phyloP scores from a whole-genome alignment of 2,888 invertebrate species.

The Athalia rosae region DNA sequence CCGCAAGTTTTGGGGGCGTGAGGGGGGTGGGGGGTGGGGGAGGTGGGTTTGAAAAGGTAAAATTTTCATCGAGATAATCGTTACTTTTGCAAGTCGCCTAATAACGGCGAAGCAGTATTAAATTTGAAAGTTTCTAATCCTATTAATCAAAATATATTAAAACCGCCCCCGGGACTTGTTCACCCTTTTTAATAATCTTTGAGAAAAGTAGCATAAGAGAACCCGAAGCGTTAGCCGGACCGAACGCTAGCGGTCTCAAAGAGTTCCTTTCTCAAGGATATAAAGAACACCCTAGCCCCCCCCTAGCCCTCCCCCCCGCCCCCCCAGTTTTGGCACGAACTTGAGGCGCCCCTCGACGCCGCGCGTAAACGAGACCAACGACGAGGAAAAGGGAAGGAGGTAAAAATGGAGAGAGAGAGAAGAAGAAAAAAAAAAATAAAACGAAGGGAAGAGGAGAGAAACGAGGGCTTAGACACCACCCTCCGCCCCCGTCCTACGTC shows the following conservation, averaged over 20 bases:
- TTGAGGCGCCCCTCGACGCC: neutral
- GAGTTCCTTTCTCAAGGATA: slow-evolving; percentile 61
- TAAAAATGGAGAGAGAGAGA: neutral
- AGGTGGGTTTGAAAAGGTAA: slow-evolving; percentile 8
- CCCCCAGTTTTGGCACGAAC: slow-evolving; percentile 1
- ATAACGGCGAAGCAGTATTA: slow-evolving; percentile 49
- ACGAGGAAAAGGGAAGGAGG: neutral
- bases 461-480: neutral
- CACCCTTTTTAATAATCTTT: slow-evolving; percentile 69
- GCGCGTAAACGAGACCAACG: neutral
- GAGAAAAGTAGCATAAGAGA: no score
- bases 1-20: slow-evolving; percentile 6
- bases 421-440: neutral
- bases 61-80: slow-evolving; percentile 43
- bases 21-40: slow-evolving; percentile 1
- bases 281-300: slow-evolving; percentile 57
- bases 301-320: no score
- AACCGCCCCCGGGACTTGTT: slow-evolving; percentile 53
- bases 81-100: slow-evolving; percentile 37
- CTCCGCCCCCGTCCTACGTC: no score
- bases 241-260: slow-evolving; percentile 60
- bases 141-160: slow-evolving; percentile 70
- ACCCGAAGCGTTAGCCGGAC: slow-evolving; percentile 41
- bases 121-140: slow-evolving; percentile 64
- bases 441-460: neutral